Evolutionary conservation across 1,140 invertebrate species (phyloP), one percentile per base, ranked within the genome.

Genomic region (Laupala kohalensis): DNA sequence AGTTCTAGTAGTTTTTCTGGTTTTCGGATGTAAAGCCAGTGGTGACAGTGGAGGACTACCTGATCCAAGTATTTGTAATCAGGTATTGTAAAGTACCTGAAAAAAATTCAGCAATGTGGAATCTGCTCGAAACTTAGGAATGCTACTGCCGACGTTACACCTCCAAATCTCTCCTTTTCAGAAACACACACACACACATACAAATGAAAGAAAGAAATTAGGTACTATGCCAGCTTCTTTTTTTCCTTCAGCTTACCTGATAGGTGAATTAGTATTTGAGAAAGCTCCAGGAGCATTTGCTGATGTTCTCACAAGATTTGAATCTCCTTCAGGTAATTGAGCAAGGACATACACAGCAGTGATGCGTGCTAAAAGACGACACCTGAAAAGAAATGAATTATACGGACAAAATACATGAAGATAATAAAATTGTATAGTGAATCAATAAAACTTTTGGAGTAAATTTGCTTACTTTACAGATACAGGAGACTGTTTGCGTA

Each of bases 401-500:
- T 67, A 74, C 13, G 69, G 71, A 70, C 25, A 30, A 30, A 65
- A 27, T 67, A 0, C 4, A 6, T 30, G 73, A 68, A 67, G 23
- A 13, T 26, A 2, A 65, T 65, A 5, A 19, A 25, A 13, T 67
- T 27, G 19, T 71, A 25, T 30, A 69, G 71, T 70, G 30, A 6
- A 15, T 26, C 64, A 68, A 26, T 6, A 71, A 23, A 53, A 69
- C 68, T 0, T 13, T 13, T 9, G 6, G 19, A 28, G n/a, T 25
- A 4, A 67, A 19, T 28, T 4, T 29, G 27, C 75, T 75, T 79
- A 88, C 87, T 82, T 84, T 13, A 80, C 75, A 25, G 86, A 86
- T 19, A 88, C 78, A 25, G 82, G 79, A 37, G 85, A 86, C 25
- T 83, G 81, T 78, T 85, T 87, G 25, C 86, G 84, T 3, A 90